These are phyloP conservation scores for Manacus vitellinus DNA, from an alignment of 2,113 vertebrate species.

Conservation along the genomic window DNA sequence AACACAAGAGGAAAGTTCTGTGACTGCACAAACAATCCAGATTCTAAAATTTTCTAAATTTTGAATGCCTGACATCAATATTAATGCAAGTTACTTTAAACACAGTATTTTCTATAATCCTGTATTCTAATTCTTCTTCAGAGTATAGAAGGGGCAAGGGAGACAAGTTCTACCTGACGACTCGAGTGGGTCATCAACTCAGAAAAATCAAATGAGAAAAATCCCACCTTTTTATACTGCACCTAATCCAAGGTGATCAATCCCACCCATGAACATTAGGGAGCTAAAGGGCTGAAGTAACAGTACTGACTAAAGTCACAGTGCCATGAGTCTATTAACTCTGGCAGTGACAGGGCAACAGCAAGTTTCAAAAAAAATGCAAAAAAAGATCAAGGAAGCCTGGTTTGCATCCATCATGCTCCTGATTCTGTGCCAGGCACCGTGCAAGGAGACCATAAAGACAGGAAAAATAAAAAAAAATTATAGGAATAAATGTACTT, in stretches of 20 bases:
- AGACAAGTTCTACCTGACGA: background rate
- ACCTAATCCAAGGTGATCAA: background rate
- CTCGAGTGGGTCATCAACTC: background rate
- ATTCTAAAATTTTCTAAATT: background rate
- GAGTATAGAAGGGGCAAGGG: background rate
- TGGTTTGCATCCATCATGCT: background rate
- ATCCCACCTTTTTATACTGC: background rate
- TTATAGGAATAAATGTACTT: background rate
- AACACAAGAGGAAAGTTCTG: background rate
- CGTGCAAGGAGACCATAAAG: background rate
- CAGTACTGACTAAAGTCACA: too few species aligned
- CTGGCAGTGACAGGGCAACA: background rate
- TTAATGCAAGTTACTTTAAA: background rate
- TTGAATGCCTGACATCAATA: background rate
- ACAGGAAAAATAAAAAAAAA: background rate
- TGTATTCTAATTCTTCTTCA: background rate
- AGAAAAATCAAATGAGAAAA: background rate
- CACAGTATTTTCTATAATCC: background rate
- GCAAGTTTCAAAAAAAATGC: background rate
- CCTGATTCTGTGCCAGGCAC: background rate
- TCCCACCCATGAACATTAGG: background rate
- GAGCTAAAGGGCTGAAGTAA: background rate
- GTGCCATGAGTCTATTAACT: background rate
- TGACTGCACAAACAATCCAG: background rate
- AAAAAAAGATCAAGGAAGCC: background rate